Conservation (phyloP, 2,888 invertebrate genomes). For the Diogma glabrata region DNA sequence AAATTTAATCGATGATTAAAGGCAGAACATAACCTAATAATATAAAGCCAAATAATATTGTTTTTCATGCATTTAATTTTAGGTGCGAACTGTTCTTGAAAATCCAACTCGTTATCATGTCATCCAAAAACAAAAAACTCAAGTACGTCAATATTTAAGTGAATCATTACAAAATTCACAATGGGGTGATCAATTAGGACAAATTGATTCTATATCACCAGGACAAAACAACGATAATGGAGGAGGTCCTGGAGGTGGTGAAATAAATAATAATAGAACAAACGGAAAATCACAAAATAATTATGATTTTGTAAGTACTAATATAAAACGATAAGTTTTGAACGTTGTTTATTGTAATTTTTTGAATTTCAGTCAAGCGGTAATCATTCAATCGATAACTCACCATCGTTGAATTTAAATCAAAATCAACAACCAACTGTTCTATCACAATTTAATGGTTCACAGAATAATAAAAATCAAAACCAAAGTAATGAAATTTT, state of each 20-base stretch:
- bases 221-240: neutral
- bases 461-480: slow-evolving; percentile 7
- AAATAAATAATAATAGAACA: neutral
- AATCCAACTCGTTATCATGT: slow-evolving; percentile 91
- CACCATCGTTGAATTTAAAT: neutral
- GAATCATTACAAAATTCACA: slow-evolving; percentile 58
- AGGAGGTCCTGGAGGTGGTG: neutral
- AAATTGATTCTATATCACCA: neutral
- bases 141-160: slow-evolving; percentile 77
- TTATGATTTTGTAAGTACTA: slow-evolving; percentile 3
- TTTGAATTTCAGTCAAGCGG: neutral
- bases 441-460: neutral
- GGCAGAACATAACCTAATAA: no score
- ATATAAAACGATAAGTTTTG: neutral
- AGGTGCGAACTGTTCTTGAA: slow-evolving; percentile 81
- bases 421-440: slow-evolving; percentile 1
- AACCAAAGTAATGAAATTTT: no score
- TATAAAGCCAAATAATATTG: no score
- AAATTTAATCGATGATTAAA: no score
- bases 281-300: slow-evolving; percentile 7
- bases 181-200: slow-evolving; percentile 14
- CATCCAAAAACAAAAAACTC: slow-evolving; percentile 80
- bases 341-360: neutral
- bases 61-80: slow-evolving; percentile 27
- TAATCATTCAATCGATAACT: slow-evolving; percentile 7